Base-by-base conservation (phyloP, 92 coral and sea anemone species). In the Porites cylindrica region DNA sequence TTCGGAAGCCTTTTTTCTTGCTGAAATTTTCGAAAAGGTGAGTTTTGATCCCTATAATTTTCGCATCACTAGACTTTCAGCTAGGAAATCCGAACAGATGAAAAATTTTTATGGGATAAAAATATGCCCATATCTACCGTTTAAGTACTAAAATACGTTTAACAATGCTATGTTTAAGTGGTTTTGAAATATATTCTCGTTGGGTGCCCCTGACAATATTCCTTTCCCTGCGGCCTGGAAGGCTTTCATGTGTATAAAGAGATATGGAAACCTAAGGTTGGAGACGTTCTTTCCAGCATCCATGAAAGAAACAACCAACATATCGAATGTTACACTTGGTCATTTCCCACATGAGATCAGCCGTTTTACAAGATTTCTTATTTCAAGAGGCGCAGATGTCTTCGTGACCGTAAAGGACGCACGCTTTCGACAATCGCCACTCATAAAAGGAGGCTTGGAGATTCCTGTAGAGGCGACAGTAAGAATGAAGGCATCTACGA, bases 281-380 rank as follows among this genome's bases (percentile, higher is more conserved):
- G 85, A 78, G 83, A 88, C 78, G 80, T 88, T 87, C 61, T 88
- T 82, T 24, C 68, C 68, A 82, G 88, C 75, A 76, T 83, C 62
- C 82, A 82, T 89, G 88, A 89, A 83, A 76, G 88, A 52, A 83
- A 82, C 80, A 89, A 83, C 88, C 88, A 64, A 63, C 85, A 69
- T 70, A 69, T 70, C 84, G 68, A 86, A 78, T 70, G 79, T 86
- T 63, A 59, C 90, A 6, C 65, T 86, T 66, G 90, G 90, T 78
- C 84, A 86, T 86, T 65, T 77, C 7, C 85, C 90, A 78, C 78
- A 79, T 78, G 72, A 86, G 78, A 85, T 85, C 16, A 85, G 89
- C 89, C 88, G 73, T 74, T 83, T 84, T 23, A 85, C 76, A 76
- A 85, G 88, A 75, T 74, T 63, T 24, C 72, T 52, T 56, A 77